A percentile compares a stretch with the other conserved stretches of the same genome.
phyloP scores from a whole-genome alignment of 92 coral and sea anemone species.

The Heteractis magnifica region DNA sequence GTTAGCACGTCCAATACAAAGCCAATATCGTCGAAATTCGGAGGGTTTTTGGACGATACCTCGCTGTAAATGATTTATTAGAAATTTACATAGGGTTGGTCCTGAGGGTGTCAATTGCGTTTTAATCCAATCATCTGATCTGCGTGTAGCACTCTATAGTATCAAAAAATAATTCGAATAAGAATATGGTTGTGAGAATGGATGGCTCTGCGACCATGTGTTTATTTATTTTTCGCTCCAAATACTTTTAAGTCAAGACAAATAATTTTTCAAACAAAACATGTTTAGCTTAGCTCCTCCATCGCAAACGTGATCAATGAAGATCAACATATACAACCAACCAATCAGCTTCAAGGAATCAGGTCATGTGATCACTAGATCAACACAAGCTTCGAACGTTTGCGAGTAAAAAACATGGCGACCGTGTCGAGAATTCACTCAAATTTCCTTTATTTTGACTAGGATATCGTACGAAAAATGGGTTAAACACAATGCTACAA shows the following conservation, averaged over 20 bases:
- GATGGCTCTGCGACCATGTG: background rate
- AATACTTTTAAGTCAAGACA: background rate
- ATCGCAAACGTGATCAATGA: conserved; percentile 26
- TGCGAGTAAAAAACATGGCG: conserved; percentile 59
- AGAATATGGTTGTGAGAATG: background rate
- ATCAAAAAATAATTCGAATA: background rate
- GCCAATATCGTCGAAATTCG: background rate
- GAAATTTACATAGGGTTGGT: conserved; percentile 5
- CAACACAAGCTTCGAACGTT: conserved; percentile 56
- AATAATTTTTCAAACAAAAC: conserved; percentile 12
- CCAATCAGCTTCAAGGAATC: conserved; percentile 43
- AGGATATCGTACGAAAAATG: conserved; percentile 11
- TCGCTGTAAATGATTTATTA: background rate
- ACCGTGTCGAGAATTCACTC: conserved; percentile 16
- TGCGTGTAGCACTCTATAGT: background rate
- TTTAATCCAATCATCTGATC: background rate
- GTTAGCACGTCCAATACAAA: background rate
- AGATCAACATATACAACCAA: background rate
- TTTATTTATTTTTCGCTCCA: background rate
- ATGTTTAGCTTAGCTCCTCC: conserved; percentile 16
- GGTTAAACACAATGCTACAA: conserved; percentile 38
- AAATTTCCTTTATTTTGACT: conserved; percentile 27
- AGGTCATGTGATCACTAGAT: conserved; percentile 64
- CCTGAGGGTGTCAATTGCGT: background rate
- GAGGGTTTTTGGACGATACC: background rate